Conservation (phyloP, 2,113 vertebrate genomes). For the Hypomesus transpacificus region DNA sequence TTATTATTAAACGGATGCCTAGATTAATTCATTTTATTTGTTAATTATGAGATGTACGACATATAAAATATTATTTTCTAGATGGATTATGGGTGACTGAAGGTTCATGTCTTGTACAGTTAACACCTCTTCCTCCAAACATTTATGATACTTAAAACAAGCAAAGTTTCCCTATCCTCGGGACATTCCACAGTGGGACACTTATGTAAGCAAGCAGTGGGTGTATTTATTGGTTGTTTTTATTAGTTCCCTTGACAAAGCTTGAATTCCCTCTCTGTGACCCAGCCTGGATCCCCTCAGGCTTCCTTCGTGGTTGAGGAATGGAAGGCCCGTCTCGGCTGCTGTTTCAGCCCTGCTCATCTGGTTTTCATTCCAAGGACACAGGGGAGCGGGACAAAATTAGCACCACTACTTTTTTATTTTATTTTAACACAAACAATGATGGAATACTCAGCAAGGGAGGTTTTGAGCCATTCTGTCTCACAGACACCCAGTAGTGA, state of each 20-base stretch:
- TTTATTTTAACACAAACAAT: neutral
- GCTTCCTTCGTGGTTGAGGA: neutral
- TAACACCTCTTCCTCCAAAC: neutral
- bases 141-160: neutral
- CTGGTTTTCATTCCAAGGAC: neutral
- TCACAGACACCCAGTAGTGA: neutral
- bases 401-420: neutral
- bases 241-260: slow-evolving; percentile 3
- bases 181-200: neutral
- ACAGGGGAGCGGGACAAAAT: neutral
- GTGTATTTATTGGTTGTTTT: slow-evolving; percentile 2
- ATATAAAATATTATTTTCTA: too few species aligned
- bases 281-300: neutral
- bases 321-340: slow-evolving; percentile 1
- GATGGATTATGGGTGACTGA: too few species aligned
- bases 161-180: neutral
- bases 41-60: neutral
- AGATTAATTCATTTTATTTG: neutral
- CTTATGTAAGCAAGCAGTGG: slow-evolving; percentile 1
- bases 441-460: slow-evolving; percentile 4
- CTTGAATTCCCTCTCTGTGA: neutral
- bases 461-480: neutral
- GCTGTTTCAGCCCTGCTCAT: slow-evolving; percentile 1
- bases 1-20: neutral
- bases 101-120: neutral